Evolutionary conservation across 2,113 vertebrate genomes (phyloP).

Genomic region (Bambusicola thoracicus): DNA sequence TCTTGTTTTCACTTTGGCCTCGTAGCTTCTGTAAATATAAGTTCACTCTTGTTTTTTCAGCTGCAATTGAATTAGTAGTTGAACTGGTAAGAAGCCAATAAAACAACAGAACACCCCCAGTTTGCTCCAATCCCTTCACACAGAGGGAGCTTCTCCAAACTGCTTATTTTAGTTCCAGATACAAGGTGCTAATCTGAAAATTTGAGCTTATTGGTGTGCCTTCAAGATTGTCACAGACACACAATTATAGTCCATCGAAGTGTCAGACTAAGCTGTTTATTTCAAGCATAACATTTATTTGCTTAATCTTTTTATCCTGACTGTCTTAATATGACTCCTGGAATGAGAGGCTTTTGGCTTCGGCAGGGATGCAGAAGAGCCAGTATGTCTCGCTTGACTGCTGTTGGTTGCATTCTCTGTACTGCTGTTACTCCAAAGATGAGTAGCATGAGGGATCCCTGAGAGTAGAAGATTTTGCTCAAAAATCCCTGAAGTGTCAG

Average conservation of each 20-base stretch:
- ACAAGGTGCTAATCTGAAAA: background rate
- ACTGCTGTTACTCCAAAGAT: fast-evolving
- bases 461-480: background rate
- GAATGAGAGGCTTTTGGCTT: background rate
- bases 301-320: background rate
- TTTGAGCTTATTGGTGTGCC: background rate
- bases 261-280: background rate
- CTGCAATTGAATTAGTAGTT: background rate
- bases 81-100: background rate
- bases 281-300: background rate
- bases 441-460: background rate
- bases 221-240: background rate
- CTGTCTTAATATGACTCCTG: background rate
- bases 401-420: fast-evolving
- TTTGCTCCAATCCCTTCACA: background rate
- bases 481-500: background rate
- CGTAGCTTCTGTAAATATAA: background rate
- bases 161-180: background rate
- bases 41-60: background rate
- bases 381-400: fast-evolving
- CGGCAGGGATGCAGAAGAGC: background rate
- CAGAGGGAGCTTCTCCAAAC: background rate
- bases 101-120: background rate
- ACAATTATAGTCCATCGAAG: background rate
- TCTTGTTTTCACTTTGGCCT: background rate